Conservation (phyloP, 2,113 vertebrate species). For the Sturnus vulgaris region DNA sequence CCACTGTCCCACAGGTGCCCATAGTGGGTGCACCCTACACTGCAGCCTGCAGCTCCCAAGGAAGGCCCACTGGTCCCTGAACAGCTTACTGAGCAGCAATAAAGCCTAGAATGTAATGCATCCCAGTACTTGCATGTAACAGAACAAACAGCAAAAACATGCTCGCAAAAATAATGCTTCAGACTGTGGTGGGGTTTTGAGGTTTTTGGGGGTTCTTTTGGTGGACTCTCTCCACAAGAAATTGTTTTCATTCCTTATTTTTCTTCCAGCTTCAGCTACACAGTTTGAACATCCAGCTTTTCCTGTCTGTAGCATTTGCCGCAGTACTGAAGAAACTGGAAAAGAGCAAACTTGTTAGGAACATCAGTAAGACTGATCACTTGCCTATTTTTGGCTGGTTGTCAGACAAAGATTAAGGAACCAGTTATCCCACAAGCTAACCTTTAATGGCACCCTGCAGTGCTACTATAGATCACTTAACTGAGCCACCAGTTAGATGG, state of each 20-base stretch:
- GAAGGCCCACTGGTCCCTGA: background rate
- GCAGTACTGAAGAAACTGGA: background rate
- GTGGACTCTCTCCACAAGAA: background rate
- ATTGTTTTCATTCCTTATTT: background rate
- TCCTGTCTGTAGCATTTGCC: background rate
- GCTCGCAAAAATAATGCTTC: background rate
- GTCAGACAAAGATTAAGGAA: background rate
- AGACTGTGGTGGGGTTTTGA: background rate
- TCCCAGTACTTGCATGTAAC: background rate
- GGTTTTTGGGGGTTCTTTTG: background rate
- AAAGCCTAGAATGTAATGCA: too few species aligned
- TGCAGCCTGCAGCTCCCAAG: background rate
- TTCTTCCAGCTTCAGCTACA: background rate
- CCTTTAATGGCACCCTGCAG: background rate
- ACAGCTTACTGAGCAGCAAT: background rate
- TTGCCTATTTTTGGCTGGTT: background rate
- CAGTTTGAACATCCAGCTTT: background rate
- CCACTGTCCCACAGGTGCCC: background rate
- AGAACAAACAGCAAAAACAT: background rate
- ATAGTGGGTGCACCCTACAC: accelerated
- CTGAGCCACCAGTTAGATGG: background rate
- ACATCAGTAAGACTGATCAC: background rate
- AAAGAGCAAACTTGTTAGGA: background rate
- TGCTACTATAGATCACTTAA: background rate
- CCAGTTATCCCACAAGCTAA: background rate